Evolutionary conservation across 1,140 invertebrate genomes (phyloP).

Genomic region (Tetragonula clypearis): DNA sequence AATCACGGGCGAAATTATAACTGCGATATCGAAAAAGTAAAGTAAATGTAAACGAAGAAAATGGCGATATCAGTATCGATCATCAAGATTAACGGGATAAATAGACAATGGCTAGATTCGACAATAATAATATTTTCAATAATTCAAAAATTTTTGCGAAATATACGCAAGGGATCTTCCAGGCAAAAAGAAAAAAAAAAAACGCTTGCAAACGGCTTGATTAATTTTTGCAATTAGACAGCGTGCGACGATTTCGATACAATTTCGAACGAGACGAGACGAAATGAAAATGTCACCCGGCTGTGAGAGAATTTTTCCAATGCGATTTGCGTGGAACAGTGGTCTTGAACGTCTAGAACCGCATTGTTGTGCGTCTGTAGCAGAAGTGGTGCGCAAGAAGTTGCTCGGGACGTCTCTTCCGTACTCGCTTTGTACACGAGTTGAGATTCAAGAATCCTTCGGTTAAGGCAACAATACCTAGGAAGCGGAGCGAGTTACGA

Average conservation of each 20-base stretch:
- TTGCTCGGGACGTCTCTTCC: constrained; percentile 39
- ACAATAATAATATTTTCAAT: background rate
- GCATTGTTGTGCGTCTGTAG: background rate
- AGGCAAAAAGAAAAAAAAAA: background rate
- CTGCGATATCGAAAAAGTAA: too few relatives aligned
- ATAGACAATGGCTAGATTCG: too few relatives aligned
- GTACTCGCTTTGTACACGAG: constrained; percentile 19
- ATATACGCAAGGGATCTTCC: background rate
- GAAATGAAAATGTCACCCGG: constrained; percentile 1
- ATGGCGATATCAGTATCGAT: too few relatives aligned
- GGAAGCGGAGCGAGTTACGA: constrained; percentile 70
- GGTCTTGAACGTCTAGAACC: constrained; percentile 18
- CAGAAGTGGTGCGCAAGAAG: constrained; percentile 44
- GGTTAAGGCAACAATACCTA: constrained; percentile 63
- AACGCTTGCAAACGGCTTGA: background rate
- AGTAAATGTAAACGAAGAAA: too few relatives aligned
- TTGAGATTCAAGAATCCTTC: constrained; percentile 51
- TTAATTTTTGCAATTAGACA: background rate
- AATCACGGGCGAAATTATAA: too few relatives aligned
- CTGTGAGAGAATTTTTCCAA: background rate
- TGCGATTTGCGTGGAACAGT: background rate
- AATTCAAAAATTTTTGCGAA: background rate
- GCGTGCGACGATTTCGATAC: background rate
- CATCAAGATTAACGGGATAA: too few relatives aligned
- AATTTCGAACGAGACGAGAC: background rate